Evolutionary conservation across 2,888 invertebrate species (phyloP).

Genomic region (Nipponacmea schrenckii): DNA sequence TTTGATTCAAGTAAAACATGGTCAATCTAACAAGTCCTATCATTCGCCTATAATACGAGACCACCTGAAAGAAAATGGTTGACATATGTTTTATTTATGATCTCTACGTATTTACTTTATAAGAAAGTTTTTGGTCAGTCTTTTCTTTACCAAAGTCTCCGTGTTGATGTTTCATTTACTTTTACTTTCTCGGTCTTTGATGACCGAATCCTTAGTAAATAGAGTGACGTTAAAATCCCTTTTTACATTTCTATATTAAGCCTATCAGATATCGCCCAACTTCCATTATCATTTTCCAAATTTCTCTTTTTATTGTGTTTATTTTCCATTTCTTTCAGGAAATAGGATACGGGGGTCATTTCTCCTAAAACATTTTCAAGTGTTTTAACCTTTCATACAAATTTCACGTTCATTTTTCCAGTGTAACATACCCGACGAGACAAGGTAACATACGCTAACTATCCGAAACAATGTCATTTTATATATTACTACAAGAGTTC

Average conservation of each 20-base stretch:
- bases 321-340: neutral
- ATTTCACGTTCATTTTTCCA: no score
- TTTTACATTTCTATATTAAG: neutral
- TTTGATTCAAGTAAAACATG: neutral
- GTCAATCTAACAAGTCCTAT: neutral
- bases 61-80: neutral
- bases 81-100: neutral
- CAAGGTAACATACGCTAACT: no score
- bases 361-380: no score
- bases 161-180: neutral
- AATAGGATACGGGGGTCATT: neutral
- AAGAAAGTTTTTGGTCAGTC: neutral
- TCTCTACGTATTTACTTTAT: neutral
- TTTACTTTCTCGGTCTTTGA: neutral
- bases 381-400: no score
- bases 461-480: no score
- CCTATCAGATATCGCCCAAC: neutral
- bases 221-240: neutral
- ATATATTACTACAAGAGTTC: no score
- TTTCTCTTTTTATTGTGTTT: neutral
- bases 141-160: neutral
- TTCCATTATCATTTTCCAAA: neutral
- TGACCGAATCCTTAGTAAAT: neutral
- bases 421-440: no score
- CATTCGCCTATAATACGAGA: neutral